A percentile compares a stretch with the other conserved stretches of the same genome.
Evolutionary conservation across 2,888 invertebrate genomes (phyloP).

Genomic region (Gisinianus flammeolus): DNA sequence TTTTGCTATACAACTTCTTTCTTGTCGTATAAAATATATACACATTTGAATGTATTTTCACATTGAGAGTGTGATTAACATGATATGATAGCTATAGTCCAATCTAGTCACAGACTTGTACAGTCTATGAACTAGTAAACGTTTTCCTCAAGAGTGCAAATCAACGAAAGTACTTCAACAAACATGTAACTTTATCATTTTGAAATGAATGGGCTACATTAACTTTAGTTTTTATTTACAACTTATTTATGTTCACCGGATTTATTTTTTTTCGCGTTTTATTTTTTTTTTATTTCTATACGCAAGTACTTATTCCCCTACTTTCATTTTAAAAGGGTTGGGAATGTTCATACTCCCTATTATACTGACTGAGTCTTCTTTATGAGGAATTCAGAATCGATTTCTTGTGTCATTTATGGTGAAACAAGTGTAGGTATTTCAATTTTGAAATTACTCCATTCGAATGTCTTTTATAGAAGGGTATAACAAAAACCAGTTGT

Average conservation of each 20-base stretch:
- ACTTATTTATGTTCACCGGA: not conserved
- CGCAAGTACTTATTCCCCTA: too few relatives aligned
- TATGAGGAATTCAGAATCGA: too few relatives aligned
- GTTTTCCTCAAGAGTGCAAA: not conserved
- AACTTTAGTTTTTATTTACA: not conserved
- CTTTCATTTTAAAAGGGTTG: too few relatives aligned
- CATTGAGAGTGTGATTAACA: not conserved
- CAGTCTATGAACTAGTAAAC: too few relatives aligned
- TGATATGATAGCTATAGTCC: not conserved
- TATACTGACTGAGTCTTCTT: too few relatives aligned
- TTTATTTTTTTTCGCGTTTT: not conserved
- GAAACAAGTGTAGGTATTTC: too few relatives aligned
- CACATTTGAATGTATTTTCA: not conserved
- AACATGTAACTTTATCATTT: not conserved
- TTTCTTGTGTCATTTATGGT: too few relatives aligned
- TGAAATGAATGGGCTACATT: not conserved
- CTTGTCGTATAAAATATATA: not conserved
- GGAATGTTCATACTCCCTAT: too few relatives aligned
- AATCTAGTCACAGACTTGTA: not conserved
- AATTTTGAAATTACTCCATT: too few relatives aligned
- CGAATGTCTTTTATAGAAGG: too few relatives aligned
- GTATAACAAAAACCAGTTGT: too few relatives aligned
- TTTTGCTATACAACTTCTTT: not conserved
- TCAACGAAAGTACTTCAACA: not conserved
- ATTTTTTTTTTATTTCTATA: too few relatives aligned